Evolutionary conservation across 2,113 vertebrate genomes (phyloP).

Genomic region (Abramis brama): DNA sequence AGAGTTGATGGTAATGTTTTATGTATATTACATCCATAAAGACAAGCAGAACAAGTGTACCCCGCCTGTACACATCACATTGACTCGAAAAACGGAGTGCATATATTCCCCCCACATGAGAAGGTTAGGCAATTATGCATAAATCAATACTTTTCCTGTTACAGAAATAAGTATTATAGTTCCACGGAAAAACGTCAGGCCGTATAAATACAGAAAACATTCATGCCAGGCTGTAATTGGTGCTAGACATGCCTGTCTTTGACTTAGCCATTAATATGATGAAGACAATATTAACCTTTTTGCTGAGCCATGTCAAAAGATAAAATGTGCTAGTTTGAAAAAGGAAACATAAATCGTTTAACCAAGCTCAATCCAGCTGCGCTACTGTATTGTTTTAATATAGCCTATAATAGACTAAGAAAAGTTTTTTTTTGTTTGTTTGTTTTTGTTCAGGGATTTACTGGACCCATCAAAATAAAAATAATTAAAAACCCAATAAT

Average conservation of each 20-base stretch:
- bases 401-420: background rate
- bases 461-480: background rate
- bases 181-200: constrained; percentile 78
- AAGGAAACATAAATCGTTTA: background rate
- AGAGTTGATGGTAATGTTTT: constrained; percentile 79
- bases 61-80: constrained; percentile 77
- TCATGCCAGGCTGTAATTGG: constrained; percentile 54
- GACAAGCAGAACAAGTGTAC: constrained; percentile 73
- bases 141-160: constrained; percentile 89
- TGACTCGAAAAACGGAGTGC: constrained; percentile 87
- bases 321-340: constrained; percentile 22
- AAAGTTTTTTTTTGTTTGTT: no score
- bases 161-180: constrained; percentile 84
- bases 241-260: constrained; percentile 71
- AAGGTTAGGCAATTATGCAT: constrained; percentile 91
- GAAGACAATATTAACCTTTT: constrained; percentile 76
- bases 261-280: constrained; percentile 75
- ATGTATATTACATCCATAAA: constrained; percentile 83
- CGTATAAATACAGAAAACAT: constrained; percentile 70
- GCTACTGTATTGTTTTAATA: background rate
- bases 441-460: background rate
- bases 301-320: constrained; percentile 65
- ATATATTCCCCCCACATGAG: constrained; percentile 84
- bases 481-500: background rate
- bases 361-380: background rate